Conservation (phyloP, 2,888 invertebrate species). For the Aphelenchoides bicaudatus region DNA sequence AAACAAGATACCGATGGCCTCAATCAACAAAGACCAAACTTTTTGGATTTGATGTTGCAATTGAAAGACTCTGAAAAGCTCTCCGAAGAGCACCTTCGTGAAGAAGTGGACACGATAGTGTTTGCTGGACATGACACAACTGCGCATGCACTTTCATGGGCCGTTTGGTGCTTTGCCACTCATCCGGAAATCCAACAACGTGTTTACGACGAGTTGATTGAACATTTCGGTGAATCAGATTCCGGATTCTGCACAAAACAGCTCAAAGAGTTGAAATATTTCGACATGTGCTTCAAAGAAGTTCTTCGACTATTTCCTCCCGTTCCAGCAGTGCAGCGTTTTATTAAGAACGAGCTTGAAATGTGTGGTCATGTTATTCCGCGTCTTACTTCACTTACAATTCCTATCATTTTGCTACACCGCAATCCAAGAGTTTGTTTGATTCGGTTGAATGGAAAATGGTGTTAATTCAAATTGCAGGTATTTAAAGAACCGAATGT, state of each 20-base stretch:
- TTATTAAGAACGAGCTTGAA: constrained; percentile 33
- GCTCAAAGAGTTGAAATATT: constrained; percentile 42
- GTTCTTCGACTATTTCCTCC: constrained; percentile 50
- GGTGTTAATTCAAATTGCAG: constrained; percentile 1
- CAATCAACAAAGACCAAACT: constrained; percentile 52
- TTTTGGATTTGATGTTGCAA: constrained; percentile 63
- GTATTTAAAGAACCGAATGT: constrained; percentile 13
- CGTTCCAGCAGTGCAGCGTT: constrained; percentile 38
- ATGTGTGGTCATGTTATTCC: constrained; percentile 41
- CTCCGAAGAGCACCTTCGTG: constrained; percentile 62
- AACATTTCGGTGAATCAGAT: constrained; percentile 42
- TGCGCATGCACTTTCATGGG: constrained; percentile 34
- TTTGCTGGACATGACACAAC: constrained; percentile 56
- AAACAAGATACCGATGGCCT: neutral
- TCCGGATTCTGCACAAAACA: constrained; percentile 1
- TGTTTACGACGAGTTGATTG: constrained; percentile 63
- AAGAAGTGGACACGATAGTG: constrained; percentile 65
- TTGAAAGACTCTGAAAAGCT: constrained; percentile 56
- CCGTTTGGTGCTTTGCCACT: constrained; percentile 60
- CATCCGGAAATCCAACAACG: constrained; percentile 63
- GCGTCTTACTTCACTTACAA: constrained; percentile 34
- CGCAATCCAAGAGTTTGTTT: neutral
- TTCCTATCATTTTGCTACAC: constrained; percentile 24
- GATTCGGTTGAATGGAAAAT: neutral
- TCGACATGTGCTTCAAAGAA: constrained; percentile 55